Percentiles rank a stretch among this genome's conserved stretches.
phyloP scores from a whole-genome alignment of 2,888 invertebrate genomes.

The Lathronympha strigana region DNA sequence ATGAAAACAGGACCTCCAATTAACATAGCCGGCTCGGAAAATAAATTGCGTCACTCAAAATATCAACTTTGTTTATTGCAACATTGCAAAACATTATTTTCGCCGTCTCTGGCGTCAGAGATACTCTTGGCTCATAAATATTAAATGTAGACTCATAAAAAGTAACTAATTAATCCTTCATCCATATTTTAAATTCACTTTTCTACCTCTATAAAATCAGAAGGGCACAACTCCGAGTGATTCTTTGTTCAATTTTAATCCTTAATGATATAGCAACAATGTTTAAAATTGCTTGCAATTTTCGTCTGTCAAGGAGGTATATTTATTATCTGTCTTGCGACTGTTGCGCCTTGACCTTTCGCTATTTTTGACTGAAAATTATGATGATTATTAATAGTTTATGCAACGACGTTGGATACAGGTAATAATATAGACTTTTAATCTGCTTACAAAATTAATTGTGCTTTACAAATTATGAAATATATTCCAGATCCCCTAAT shows the following conservation, averaged over 20 bases:
- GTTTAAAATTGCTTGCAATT: neutral
- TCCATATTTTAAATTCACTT: neutral
- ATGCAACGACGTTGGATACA: neutral
- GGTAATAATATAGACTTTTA: neutral
- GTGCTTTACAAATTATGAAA: too few relatives aligned
- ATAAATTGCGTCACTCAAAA: too few relatives aligned
- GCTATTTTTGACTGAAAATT: neutral
- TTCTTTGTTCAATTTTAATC: neutral
- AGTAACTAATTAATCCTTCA: too few relatives aligned
- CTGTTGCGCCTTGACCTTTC: neutral
- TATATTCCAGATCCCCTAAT: too few relatives aligned
- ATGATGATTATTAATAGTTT: neutral
- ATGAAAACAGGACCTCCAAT: too few relatives aligned
- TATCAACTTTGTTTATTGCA: too few relatives aligned
- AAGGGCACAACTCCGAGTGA: neutral
- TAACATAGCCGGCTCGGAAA: too few relatives aligned
- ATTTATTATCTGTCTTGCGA: neutral
- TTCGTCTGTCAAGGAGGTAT: neutral
- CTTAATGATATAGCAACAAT: neutral
- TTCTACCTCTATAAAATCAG: neutral
- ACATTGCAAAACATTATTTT: too few relatives aligned
- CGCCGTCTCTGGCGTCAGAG: too few relatives aligned
- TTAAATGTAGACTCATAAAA: too few relatives aligned
- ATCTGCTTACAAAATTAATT: too few relatives aligned
- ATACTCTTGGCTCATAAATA: too few relatives aligned